Evolutionary conservation across 1,140 invertebrate species (phyloP).

Genomic region (Euwallacea fornicatus): DNA sequence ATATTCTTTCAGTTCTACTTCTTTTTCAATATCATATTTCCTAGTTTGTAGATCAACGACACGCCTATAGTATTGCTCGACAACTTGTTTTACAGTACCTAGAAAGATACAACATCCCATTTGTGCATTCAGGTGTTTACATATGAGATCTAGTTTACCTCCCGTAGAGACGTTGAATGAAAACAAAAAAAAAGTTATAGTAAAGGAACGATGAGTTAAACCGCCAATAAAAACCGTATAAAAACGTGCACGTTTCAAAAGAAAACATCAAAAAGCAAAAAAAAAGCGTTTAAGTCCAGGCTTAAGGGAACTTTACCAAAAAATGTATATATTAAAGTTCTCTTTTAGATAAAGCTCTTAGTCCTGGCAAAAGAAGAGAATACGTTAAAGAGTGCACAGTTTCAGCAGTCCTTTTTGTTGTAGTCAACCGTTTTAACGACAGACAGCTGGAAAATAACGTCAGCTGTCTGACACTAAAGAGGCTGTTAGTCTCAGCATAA

Average conservation of each 20-base stretch:
- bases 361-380: not conserved
- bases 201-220: slow-evolving; percentile 13
- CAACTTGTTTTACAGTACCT: slow-evolving; percentile 74
- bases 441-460: slow-evolving; percentile 7
- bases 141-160: no score
- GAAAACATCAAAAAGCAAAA: slow-evolving; percentile 33
- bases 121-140: slow-evolving; percentile 9
- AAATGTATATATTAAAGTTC: not conserved
- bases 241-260: slow-evolving; percentile 26
- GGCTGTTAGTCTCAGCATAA: slow-evolving; percentile 12
- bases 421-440: slow-evolving; percentile 6
- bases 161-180: not conserved
- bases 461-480: slow-evolving; percentile 14
- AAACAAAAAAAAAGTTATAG: slow-evolving; percentile 20
- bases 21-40: slow-evolving; percentile 96
- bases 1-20: slow-evolving; percentile 89
- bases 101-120: slow-evolving; percentile 28
- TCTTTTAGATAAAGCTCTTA: not conserved
- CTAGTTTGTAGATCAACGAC: slow-evolving; percentile 85
- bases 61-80: slow-evolving; percentile 83
- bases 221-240: slow-evolving; percentile 24
- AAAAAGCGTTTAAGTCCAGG: not conserved
- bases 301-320: not conserved
- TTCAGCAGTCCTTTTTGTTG: slow-evolving; percentile 19
- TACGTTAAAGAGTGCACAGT: slow-evolving; percentile 15